Base-by-base conservation (phyloP, 2,797 vertebrate genomes). In the Varecia variegata region DNA sequence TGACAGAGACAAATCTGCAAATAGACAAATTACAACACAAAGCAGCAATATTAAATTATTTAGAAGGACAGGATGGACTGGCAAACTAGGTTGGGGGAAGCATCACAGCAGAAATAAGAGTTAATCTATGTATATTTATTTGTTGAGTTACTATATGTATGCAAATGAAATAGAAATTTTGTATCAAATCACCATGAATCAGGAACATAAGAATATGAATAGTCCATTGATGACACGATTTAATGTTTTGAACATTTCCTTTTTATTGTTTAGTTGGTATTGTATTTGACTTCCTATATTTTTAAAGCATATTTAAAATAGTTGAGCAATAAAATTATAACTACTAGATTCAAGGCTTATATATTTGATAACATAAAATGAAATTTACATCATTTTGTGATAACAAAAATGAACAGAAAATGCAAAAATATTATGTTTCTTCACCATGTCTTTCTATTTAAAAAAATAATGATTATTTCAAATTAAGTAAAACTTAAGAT, bases 401-500 rank as follows among this genome's bases (percentile, higher is more conserved):
- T 56, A 88, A 77, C 11, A 70, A 73, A 90, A 40, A 27, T 45
- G 9, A 82, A 25, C 7, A 23, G 12, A 58, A 35, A 47, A 45
- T 38, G 15, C 4, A 90, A 67, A 52, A 12, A 38, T 13, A 67
- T 2, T 7, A 13, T n/a, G 13, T n/a, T 58, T 38, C 3, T 14
- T 88, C 13, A 23, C 1, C 0, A 21, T 74, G 27, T 65, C 2
- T 85, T 80, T 73, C 6, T 43, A 65, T 70, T 86, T 38, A 77
- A 62, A 74, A 93, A 12, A n/a, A 43, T 4, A 56, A 25, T 30
- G 18, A 15, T 58, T 52, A 58, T 74, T 96, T 80, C 32, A 47
- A 95, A 88, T 88, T 96, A 88, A 70, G 17, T 47, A 20, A 91
- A 90, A 82, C 18, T 40, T 27, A 21, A 67, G 70, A 90, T 68